These are phyloP conservation scores for Origma solitaria DNA, from an alignment of 2,113 vertebrate genomes.

Conservation along the genomic window DNA sequence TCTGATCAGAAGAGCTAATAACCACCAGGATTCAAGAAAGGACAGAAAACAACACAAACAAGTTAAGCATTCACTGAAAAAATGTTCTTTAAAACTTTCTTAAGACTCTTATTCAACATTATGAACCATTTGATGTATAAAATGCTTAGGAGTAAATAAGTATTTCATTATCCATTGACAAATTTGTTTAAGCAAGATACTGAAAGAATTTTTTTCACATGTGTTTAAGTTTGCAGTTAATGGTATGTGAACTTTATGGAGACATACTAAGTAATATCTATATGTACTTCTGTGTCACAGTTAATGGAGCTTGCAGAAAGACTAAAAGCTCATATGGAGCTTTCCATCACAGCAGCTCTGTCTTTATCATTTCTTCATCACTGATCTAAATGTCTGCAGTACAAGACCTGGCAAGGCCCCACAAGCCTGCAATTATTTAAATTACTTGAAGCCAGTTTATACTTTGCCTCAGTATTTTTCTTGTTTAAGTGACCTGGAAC, in stretches of 20 bases:
- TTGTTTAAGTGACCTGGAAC: slow-evolving; percentile 22
- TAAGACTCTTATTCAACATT: not conserved
- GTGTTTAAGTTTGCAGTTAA: not conserved
- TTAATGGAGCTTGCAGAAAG: not conserved
- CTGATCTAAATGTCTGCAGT: not conserved
- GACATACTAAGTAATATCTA: not conserved
- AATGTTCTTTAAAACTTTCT: not conserved
- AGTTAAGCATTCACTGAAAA: not conserved
- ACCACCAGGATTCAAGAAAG: not conserved
- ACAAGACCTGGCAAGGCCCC: slow-evolving; percentile 31
- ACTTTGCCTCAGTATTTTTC: not conserved
- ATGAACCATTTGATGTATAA: not conserved
- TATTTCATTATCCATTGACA: not conserved
- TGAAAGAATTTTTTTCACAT: not conserved
- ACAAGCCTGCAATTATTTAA: slow-evolving; percentile 49
- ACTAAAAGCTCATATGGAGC: not conserved
- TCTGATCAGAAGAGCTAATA: not conserved
- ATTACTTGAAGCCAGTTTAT: slow-evolving; percentile 1
- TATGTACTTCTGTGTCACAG: not conserved
- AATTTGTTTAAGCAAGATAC: not conserved
- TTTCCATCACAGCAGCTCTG: not conserved
- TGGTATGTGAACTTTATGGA: not conserved
- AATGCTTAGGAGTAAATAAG: not conserved
- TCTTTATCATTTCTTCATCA: not conserved
- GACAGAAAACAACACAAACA: not conserved